A percentile compares a stretch with the other conserved stretches of the same genome.
Conservation (phyloP, 2,113 vertebrate species). For the Thamnophis sirtalis region DNA sequence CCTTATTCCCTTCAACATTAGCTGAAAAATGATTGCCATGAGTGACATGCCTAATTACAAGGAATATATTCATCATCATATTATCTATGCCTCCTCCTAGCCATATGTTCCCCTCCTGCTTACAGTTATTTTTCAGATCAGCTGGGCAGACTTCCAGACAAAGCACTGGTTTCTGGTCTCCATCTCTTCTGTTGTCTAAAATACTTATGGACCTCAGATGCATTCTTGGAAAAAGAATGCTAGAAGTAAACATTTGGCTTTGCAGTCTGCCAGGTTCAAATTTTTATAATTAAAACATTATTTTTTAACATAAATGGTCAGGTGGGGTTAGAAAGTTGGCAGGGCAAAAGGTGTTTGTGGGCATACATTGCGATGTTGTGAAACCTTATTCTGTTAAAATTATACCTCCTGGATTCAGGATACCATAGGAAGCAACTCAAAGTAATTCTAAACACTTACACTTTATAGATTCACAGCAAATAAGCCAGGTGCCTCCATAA, state of each 20-base stretch:
- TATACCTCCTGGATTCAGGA: not conserved
- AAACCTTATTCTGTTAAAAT: not conserved
- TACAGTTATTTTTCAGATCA: not conserved
- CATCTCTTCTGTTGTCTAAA: not conserved
- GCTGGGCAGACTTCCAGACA: not conserved
- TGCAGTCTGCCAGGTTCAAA: not conserved
- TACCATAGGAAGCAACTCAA: not conserved
- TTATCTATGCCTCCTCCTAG: not conserved
- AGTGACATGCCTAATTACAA: not conserved
- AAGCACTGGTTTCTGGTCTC: not conserved
- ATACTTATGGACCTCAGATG: not conserved
- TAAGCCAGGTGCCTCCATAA: not conserved
- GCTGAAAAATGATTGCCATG: not conserved
- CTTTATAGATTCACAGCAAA: not conserved
- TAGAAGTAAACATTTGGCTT: not conserved
- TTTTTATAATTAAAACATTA: not conserved
- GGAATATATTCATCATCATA: not conserved
- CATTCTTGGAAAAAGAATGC: not conserved
- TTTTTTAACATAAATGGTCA: not conserved
- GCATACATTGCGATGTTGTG: not conserved
- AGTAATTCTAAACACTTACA: not conserved
- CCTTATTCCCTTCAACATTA: conserved; percentile 1
- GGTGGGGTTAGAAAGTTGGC: not conserved
- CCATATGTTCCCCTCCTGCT: not conserved
- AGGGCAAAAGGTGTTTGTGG: not conserved